A percentile compares a stretch with the other conserved stretches of the same genome.
These are phyloP conservation scores for Apodemia zela DNA, from an alignment of 2,888 invertebrate genomes.

Conservation along the genomic window DNA sequence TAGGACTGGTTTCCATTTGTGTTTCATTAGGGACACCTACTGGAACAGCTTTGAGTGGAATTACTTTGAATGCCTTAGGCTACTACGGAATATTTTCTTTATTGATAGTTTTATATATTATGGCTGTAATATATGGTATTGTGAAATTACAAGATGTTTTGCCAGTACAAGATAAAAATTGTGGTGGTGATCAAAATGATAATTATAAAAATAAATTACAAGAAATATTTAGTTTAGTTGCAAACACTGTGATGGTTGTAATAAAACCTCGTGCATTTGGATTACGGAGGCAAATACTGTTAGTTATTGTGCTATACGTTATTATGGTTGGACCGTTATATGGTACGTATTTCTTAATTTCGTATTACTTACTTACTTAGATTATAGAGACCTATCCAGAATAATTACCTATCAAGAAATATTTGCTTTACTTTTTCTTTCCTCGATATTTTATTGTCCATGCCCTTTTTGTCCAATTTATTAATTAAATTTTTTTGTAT, in stretches of 20 bases:
- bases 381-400: not conserved
- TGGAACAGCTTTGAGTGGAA: conserved; percentile 76
- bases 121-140: conserved; percentile 60
- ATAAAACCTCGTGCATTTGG: conserved; percentile 51
- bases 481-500: too few species aligned
- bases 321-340: conserved; percentile 74
- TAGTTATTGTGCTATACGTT: conserved; percentile 60
- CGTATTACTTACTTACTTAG: conserved; percentile 1
- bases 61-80: conserved; percentile 62
- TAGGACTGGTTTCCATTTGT: conserved; percentile 81
- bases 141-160: conserved; percentile 62
- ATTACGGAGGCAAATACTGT: conserved; percentile 59
- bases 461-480: too few species aligned
- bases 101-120: conserved; percentile 50
- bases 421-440: too few species aligned
- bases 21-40: conserved; percentile 73
- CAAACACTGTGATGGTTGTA: conserved; percentile 64
- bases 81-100: conserved; percentile 72
- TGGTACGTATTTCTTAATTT: conserved; percentile 48
- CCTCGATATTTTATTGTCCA: too few species aligned
- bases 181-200: conserved; percentile 35
- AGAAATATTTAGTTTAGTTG: conserved; percentile 58
- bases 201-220: conserved; percentile 40
- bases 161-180: conserved; percentile 32
- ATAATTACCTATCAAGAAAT: not conserved